Base-by-base conservation (phyloP, 1,140 invertebrate genomes). In the Aleiodes sp. region DNA sequence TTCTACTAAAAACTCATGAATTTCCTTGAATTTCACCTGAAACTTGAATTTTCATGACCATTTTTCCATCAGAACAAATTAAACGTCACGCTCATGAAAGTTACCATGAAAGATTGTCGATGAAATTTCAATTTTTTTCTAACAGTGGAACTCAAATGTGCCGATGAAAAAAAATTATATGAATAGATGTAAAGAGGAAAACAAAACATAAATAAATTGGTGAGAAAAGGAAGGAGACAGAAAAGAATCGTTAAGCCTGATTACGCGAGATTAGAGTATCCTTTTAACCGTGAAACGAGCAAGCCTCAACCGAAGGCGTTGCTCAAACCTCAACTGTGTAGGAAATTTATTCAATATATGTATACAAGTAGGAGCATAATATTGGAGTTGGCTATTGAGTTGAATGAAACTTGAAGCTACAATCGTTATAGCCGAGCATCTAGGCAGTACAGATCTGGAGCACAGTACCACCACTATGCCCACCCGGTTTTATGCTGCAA, bases 181-280 rank as follows among this genome's bases (percentile, higher is more conserved):
- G 2, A 19, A 19, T 6, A 6, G 10, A 35, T 6, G 4, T 35
- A 35, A 46, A 14, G 41, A 26, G 12, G 4, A 56, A n/a, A n/a
- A n/a, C n/a, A n/a, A n/a, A n/a, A n/a, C n/a, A n/a, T n/a, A n/a
- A n/a, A n/a, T n/a, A n/a, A n/a, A n/a, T n/a, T n/a, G n/a, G n/a
- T n/a, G 9, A 6, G 21, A 12, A 56, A 26, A 29, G 12, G 14
- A 59, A 26, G 14, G 28, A 59, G 28, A 59, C n/a, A 59, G 56
- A 59, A 26, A 31, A 59, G 28, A 59, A 59, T 59, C 56, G 56
- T 59, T 59, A 59, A 59, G 56, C 56, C 56, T 59, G 56, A 59
- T 59, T 59, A 59, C 24, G 56, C 28, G 12, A 29, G 56, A 59
- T 59, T 59, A 59, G 28, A 59, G 56, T 59, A 59, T 59, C 56